Evolutionary conservation across 2,888 invertebrate genomes (phyloP), one percentile per base, ranked within the genome.

Genomic region (Fabriciana adippe): DNA sequence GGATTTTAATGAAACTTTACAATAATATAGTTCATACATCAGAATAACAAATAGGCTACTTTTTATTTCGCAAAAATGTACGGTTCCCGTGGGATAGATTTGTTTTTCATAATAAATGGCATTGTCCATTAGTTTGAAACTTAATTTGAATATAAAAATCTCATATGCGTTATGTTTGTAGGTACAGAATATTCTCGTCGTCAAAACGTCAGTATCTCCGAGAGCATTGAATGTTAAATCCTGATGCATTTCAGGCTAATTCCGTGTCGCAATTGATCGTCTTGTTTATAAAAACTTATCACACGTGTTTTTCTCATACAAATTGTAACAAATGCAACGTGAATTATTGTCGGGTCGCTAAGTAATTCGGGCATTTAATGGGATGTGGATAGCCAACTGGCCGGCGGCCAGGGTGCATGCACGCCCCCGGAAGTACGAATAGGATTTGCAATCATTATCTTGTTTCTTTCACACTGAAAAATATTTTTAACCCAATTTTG

Each of bases 371-470:
- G 82, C 76, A 81, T 83, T 86, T 84, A 84, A 83, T 78, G 80
- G 79, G 76, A 73, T 79, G 63, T 74, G 72, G 81, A 81, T 80
- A 82, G 89, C 87, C 89, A 87, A 79, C 83, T 90, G 90, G 90
- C 86, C 50, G 51, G 26, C 45, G 41, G 82, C 90, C 90, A 90
- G 85, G 73, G 79, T 81, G 80, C 80, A 81, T 76, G 75, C 80
- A 81, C 78, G 79, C 79, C 85, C 79, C 88, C 88, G 89, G 90
- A 89, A 89, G 86, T 78, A 69, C 73, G 64, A 26, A 55, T 13
- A 55, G 62, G 50, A 47, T 51, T 47, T 35, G 54, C 31, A 41
- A 31, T 59, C 13, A 54, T 60, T 55, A 54, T 47, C 59, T 54
- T 59, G 3, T 57, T 64, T 57, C 35, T 18, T 15, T 64, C 26